Base-by-base conservation (phyloP, 2,797 vertebrate species). In the Neopelma chrysocephalum region DNA sequence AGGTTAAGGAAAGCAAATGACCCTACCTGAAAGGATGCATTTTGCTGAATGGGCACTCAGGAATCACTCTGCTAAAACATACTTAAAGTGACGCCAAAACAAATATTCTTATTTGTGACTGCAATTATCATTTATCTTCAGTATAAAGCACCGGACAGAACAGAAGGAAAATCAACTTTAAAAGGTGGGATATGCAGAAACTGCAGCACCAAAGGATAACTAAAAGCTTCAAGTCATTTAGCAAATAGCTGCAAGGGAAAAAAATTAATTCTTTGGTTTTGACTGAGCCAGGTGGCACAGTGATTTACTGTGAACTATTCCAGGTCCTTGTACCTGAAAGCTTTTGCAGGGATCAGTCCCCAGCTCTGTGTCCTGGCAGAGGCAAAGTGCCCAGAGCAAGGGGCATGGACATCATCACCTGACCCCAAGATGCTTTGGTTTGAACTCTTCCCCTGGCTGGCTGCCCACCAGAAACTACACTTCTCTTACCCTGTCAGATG, bases 1-100 rank as follows among this genome's bases (percentile, higher is more conserved):
- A 91, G 26, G 43, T 73, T 92, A 75, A 80, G 38, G 42, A 94
- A 87, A 93, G 62, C n/a, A 90, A 84, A 69, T 73, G 21, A 81
- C 72, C 73, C 26, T 60, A 31, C 10, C 21, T 1, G 8, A 93
- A 92, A 81, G 17, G 31, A 89, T 61, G 22, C 1, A 19, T 78
- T 91, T 79, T 89, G 56, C 61, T 94, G 88, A 94, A 73, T n/a
- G 48, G n/a, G 13, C 48, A 79, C 19, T 85, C 64, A 85, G 53
- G 18, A 92, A 7, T 79, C 66, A 36, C 54, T 48, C 50, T 91
- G 34, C 32, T 80, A 73, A 78, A 78, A 60, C 17, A 47, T 15
- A 47, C 77, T 87, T 68, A 65, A 96, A 88, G 16, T 8, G 11
- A 45, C 71, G 62, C 51, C 47, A 64, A 76, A 92, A 82, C 6